These are phyloP conservation scores for Betta splendens DNA, from an alignment of 2,797 vertebrate species.

Conservation along the genomic window DNA sequence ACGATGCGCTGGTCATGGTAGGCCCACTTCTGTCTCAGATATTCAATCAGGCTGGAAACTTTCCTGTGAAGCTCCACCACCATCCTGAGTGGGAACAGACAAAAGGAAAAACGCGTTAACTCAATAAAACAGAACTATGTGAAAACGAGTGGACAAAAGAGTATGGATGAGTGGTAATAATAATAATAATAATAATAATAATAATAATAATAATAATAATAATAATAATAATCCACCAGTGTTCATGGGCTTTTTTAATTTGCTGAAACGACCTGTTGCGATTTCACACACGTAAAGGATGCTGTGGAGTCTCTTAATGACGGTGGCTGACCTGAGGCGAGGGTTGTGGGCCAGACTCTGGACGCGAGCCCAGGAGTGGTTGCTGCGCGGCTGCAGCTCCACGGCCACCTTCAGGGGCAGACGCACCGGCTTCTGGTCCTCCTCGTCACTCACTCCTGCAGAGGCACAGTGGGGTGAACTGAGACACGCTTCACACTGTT, in stretches of 20 bases:
- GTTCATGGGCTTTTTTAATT: no score
- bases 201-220: no score
- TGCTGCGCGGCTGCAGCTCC: conserved; percentile 94
- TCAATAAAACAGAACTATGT: neutral
- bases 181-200: no score
- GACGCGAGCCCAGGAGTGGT: conserved; percentile 94
- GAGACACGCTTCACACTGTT: neutral
- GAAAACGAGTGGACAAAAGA: neutral
- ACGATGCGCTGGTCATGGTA: conserved; percentile 94
- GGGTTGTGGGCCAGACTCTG: conserved; percentile 99
- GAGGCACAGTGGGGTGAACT: neutral
- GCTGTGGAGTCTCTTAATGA: neutral
- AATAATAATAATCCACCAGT: no score
- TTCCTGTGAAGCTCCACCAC: conserved; percentile 97
- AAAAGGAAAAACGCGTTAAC: neutral
- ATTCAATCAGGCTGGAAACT: conserved; percentile 97
- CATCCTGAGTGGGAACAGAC: conserved; percentile 83
- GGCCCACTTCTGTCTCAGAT: conserved; percentile 97
- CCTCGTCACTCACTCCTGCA: conserved; percentile 94
- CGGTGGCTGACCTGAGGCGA: conserved; percentile 87
- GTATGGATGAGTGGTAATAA: neutral
- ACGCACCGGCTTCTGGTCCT: conserved; percentile 97
- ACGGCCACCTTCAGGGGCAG: conserved; percentile 94
- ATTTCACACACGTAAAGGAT: neutral
- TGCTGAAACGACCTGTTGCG: no score